Percentiles rank a stretch among this genome's conserved stretches.
Conservation (phyloP, 2,888 invertebrate genomes). For the Platycnemis pennipes region DNA sequence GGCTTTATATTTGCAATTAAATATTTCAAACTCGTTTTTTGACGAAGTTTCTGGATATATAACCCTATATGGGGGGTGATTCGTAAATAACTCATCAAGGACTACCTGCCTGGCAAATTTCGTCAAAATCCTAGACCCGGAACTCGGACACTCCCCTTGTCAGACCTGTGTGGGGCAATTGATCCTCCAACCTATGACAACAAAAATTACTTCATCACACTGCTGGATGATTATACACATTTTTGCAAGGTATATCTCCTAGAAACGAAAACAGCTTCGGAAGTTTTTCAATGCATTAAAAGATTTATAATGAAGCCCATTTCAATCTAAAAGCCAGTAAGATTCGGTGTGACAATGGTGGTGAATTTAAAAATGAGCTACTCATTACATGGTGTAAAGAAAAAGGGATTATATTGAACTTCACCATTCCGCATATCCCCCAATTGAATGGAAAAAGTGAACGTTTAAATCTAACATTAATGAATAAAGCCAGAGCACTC, state of each 20-base stretch:
- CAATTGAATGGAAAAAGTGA: conserved; percentile 73
- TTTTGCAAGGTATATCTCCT: conserved; percentile 8
- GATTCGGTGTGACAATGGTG: not conserved
- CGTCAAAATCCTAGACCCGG: no score
- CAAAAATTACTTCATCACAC: conserved; percentile 1
- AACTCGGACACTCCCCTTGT: no score
- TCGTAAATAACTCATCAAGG: no score
- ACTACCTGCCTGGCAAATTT: no score
- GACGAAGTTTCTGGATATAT: no score
- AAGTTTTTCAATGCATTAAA: not conserved
- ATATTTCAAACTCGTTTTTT: no score
- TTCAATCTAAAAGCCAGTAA: not conserved
- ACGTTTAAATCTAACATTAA: conserved; percentile 73
- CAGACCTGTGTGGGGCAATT: not conserved
- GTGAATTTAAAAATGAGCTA: conserved; percentile 13
- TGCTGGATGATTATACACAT: conserved; percentile 9
- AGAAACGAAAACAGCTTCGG: not conserved
- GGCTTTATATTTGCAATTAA: no score
- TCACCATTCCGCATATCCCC: conserved; percentile 70
- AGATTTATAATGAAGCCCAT: not conserved
- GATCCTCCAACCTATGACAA: not conserved
- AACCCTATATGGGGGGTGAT: no score
- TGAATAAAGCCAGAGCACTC: conserved; percentile 73
- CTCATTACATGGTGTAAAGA: not conserved
- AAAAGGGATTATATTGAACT: no score